phyloP scores from a whole-genome alignment of 2,888 invertebrate species.

The Pammene aurita region DNA sequence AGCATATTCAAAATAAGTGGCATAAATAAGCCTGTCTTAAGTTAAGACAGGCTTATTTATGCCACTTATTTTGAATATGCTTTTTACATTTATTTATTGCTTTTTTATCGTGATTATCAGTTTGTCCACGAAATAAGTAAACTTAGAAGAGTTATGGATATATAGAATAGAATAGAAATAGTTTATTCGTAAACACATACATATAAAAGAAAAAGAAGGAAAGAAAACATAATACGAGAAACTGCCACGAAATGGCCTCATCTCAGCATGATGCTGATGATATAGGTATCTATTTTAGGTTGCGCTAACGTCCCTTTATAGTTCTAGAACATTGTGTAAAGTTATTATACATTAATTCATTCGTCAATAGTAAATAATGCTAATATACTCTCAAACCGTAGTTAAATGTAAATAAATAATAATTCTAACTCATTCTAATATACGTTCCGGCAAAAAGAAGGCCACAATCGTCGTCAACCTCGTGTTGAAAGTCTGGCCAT shows the following conservation, averaged over 20 bases:
- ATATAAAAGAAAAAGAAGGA: too few species aligned
- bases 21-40: constrained; percentile 4
- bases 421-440: constrained; percentile 54
- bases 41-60: constrained; percentile 16
- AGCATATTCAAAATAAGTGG: not conserved
- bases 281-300: not conserved
- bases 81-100: not conserved
- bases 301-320: not conserved
- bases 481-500: constrained; percentile 49
- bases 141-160: too few species aligned
- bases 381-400: constrained; percentile 50
- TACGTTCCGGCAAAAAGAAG: constrained; percentile 47
- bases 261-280: too few species aligned
- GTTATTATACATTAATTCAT: constrained; percentile 38
- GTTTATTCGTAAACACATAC: too few species aligned
- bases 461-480: constrained; percentile 44
- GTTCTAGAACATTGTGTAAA: constrained; percentile 32
- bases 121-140: too few species aligned
- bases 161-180: too few species aligned
- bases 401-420: constrained; percentile 53
- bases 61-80: not conserved
- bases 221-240: too few species aligned
- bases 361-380: constrained; percentile 49
- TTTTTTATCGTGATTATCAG: too few species aligned
- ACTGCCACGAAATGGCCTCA: too few species aligned